Conservation (phyloP, 64 coral and sea anemone species). For the Porites lutea region DNA sequence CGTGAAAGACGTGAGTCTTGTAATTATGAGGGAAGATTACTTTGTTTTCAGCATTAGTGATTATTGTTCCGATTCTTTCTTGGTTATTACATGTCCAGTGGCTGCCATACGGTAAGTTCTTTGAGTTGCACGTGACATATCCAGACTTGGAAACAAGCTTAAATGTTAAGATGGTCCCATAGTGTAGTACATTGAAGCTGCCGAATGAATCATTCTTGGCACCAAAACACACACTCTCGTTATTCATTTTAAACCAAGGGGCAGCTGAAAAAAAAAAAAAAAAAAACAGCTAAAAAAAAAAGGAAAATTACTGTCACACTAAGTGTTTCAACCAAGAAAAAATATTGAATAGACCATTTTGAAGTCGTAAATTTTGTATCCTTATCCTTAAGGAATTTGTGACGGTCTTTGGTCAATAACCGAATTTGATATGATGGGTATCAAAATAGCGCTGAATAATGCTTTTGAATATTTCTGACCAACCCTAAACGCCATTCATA, state of each 20-base stretch:
- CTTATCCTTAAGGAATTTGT: no score
- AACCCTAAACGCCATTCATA: no score
- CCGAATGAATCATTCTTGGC: conserved; percentile 1
- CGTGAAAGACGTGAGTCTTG: neutral
- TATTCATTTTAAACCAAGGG: conserved; percentile 39
- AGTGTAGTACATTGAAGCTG: neutral
- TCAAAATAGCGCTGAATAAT: no score
- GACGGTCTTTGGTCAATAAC: no score
- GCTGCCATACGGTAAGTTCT: neutral
- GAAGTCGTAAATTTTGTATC: no score
- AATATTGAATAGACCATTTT: no score
- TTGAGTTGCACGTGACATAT: neutral
- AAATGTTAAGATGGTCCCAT: conserved; percentile 12
- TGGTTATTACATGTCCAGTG: neutral
- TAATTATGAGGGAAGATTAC: neutral
- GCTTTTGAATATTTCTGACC: no score
- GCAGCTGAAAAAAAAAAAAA: neutral
- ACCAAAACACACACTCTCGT: neutral
- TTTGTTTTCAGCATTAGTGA: neutral
- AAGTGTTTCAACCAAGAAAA: no score
- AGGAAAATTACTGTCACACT: no score
- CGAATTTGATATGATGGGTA: no score
- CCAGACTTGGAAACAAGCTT: no score
- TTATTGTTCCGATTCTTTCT: neutral
- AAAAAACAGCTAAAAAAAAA: no score